Percentiles rank a stretch among this genome's conserved stretches.
These are phyloP conservation scores for Mionectes macconnelli DNA, from an alignment of 2,113 vertebrate species.

Conservation along the genomic window DNA sequence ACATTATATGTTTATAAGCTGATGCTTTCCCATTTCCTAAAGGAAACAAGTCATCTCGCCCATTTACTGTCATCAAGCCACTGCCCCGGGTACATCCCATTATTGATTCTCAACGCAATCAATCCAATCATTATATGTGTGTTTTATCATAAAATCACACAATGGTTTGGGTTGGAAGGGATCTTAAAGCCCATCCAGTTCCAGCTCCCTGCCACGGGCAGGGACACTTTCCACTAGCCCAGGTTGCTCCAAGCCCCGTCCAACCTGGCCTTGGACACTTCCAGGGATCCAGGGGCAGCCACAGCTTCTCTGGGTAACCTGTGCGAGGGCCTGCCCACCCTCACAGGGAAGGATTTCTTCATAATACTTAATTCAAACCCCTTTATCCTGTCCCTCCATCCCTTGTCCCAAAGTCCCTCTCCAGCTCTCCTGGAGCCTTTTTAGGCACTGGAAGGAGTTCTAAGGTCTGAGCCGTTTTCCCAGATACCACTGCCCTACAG, in stretches of 20 bases:
- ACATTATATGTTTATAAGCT: background rate
- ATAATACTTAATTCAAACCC: too few relatives aligned
- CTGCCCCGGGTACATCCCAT: background rate
- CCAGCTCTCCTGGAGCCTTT: too few relatives aligned
- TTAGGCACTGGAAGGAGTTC: too few relatives aligned
- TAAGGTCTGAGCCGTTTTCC: background rate
- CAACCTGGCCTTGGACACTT: too few relatives aligned
- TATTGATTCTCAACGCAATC: background rate
- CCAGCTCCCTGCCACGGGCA: background rate
- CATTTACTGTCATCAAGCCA: background rate
- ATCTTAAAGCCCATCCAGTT: background rate
- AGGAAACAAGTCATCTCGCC: background rate
- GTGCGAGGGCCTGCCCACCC: too few relatives aligned
- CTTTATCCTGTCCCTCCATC: too few relatives aligned
- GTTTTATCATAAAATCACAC: too few relatives aligned
- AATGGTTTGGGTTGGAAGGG: background rate
- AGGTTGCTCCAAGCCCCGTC: background rate
- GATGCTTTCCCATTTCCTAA: background rate
- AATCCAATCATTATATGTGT: background rate
- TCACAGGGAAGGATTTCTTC: too few relatives aligned
- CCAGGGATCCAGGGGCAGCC: too few relatives aligned
- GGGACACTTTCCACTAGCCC: background rate
- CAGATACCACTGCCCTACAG: conserved; percentile 48
- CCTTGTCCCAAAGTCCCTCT: too few relatives aligned
- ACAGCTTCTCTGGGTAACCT: too few relatives aligned